Evolutionary conservation across 2,888 invertebrate genomes (phyloP).

Genomic region (Papilio gigon): DNA sequence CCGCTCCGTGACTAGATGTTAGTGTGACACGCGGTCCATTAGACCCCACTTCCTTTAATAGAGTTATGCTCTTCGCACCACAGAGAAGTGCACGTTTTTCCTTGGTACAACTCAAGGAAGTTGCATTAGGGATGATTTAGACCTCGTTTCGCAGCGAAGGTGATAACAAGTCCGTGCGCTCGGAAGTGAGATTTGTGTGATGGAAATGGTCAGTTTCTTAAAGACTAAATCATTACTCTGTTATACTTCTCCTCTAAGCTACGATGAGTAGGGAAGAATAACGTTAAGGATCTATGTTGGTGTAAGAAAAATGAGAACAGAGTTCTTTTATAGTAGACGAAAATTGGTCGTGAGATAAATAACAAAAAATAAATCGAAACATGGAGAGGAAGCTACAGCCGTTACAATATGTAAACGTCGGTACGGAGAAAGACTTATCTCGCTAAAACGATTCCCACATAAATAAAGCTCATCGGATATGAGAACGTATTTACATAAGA

Average conservation of each 20-base stretch:
- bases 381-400: slow-evolving; percentile 71
- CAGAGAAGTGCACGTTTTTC: no score
- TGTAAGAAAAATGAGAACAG: not conserved
- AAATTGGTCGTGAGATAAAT: slow-evolving; percentile 44
- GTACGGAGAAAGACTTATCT: slow-evolving; percentile 77
- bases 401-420: slow-evolving; percentile 74
- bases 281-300: not conserved
- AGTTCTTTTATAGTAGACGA: slow-evolving; percentile 35
- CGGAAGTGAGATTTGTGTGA: no score
- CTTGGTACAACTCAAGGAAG: no score
- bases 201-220: not conserved
- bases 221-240: not conserved
- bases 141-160: no score
- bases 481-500: slow-evolving; percentile 82
- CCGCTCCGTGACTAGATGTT: no score
- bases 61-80: no score
- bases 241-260: not conserved
- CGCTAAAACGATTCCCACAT: slow-evolving; percentile 82
- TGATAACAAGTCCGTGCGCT: no score
- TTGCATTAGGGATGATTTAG: no score
- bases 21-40: no score
- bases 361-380: slow-evolving; percentile 56
- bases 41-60: no score
- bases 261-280: not conserved
- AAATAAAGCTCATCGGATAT: slow-evolving; percentile 83